Evolutionary conservation across 1,140 invertebrate species (phyloP).

Genomic region (Drosophila pectinifera): DNA sequence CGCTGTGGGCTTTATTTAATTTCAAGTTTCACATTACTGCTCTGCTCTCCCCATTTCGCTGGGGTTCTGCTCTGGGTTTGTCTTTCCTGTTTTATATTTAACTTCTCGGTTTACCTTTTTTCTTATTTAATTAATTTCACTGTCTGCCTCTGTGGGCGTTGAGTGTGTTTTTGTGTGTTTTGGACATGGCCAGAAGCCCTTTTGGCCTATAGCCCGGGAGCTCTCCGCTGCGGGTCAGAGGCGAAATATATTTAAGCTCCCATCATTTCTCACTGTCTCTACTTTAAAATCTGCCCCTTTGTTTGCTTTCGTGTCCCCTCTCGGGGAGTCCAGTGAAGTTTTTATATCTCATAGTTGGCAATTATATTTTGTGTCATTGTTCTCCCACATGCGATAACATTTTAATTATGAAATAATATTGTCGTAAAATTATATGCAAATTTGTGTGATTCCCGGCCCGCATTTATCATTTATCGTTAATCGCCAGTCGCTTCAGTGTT

Average conservation of each 20-base stretch:
- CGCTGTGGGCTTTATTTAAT: conserved; percentile 72
- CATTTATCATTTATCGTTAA: conserved; percentile 45
- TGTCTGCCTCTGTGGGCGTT: conserved; percentile 27
- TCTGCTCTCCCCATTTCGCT: conserved; percentile 10
- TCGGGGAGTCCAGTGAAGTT: not conserved
- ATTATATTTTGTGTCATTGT: conserved; percentile 11
- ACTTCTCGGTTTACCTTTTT: conserved; percentile 82
- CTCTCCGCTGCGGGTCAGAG: conserved; percentile 59
- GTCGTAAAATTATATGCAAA: conserved; percentile 39
- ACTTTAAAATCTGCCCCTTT: not conserved
- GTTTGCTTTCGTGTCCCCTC: not conserved
- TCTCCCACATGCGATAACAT: conserved; percentile 22
- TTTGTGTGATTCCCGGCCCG: conserved; percentile 4
- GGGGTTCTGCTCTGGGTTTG: conserved; percentile 59
- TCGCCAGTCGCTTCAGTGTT: conserved; percentile 39
- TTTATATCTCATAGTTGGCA: conserved; percentile 31
- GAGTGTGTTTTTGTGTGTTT: conserved; percentile 8
- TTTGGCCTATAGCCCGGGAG: conserved; percentile 65
- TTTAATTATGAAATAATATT: conserved; percentile 63
- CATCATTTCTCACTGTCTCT: conserved; percentile 18
- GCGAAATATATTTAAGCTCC: conserved; percentile 31
- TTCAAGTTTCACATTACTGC: conserved; percentile 77
- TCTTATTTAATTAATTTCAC: conserved; percentile 82
- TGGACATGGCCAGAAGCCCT: conserved; percentile 54
- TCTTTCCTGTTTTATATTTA: conserved; percentile 82